Conservation (phyloP, 2,797 vertebrate species). For the Ctenochaetus hawaiiensis region DNA sequence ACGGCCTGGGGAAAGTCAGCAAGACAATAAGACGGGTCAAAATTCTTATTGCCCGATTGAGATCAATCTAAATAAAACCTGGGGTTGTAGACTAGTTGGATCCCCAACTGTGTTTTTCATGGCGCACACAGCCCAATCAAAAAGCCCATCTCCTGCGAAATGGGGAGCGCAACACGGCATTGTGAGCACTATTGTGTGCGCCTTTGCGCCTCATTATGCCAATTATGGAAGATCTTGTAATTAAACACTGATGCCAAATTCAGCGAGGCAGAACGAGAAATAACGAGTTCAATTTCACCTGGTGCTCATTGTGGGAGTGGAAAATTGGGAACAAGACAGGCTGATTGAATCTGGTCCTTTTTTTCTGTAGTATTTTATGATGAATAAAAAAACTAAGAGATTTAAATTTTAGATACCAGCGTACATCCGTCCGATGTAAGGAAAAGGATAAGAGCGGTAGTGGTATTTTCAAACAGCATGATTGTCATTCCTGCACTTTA, state of each 20-base stretch:
- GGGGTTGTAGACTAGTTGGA: conserved; percentile 79
- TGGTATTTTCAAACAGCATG: background rate
- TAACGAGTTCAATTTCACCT: conserved; percentile 77
- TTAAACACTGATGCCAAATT: conserved; percentile 78
- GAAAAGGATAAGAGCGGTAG: background rate
- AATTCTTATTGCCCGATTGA: conserved; percentile 80
- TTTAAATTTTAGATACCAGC: background rate
- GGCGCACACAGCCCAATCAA: conserved; percentile 77
- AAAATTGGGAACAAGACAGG: conserved; percentile 57
- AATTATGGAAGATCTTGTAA: conserved; percentile 82
- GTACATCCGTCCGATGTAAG: background rate
- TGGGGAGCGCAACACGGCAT: conserved; percentile 78
- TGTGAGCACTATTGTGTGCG: conserved; percentile 77
- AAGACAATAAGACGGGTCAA: conserved; percentile 81
- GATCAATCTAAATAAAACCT: conserved; percentile 85
- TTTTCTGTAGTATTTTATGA: background rate
- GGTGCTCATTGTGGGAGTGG: conserved; percentile 65
- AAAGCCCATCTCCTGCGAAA: conserved; percentile 77
- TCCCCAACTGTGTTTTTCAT: conserved; percentile 85
- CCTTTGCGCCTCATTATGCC: conserved; percentile 84
- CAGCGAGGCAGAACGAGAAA: conserved; percentile 64
- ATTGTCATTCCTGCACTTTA: background rate
- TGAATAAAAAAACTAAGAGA: background rate
- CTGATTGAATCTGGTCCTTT: conserved; percentile 18
- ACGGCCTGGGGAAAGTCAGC: conserved; percentile 79